phyloP scores from a whole-genome alignment of 2,797 vertebrate species.

The Thamnophis elegans region DNA sequence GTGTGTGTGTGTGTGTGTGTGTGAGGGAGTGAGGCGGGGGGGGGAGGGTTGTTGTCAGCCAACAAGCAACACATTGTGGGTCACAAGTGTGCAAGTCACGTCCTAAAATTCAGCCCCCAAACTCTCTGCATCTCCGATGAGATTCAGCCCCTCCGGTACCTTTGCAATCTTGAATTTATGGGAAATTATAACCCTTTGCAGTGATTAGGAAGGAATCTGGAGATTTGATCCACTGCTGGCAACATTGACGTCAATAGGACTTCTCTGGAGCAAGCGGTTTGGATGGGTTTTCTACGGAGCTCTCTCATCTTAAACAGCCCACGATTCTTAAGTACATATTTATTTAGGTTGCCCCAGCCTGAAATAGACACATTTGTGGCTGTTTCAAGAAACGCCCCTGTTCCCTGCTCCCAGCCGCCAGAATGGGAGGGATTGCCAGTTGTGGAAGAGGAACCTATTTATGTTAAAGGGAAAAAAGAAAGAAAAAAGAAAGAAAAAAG shows the following conservation, averaged over 20 bases:
- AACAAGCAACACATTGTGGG: not conserved
- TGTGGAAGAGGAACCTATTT: not conserved
- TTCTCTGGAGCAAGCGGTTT: conserved; percentile 11
- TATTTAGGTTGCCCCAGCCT: not conserved
- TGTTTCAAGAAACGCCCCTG: not conserved
- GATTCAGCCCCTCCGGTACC: not conserved
- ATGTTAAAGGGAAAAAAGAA: not conserved
- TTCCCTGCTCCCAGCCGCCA: fast-evolving
- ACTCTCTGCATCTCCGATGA: too few relatives aligned
- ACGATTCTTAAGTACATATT: conserved; percentile 21
- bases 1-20: too few relatives aligned
- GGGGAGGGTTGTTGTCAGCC: not conserved
- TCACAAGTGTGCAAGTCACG: not conserved
- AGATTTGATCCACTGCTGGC: not conserved
- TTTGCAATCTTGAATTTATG: not conserved
- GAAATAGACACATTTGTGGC: not conserved
- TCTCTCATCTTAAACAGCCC: not conserved
- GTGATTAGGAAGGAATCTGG: not conserved
- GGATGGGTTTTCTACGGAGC: not conserved
- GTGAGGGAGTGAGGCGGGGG: fast-evolving
- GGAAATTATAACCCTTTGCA: not conserved
- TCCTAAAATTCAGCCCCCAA: not conserved
- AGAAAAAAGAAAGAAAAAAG: not conserved
- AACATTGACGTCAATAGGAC: not conserved
- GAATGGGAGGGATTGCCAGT: not conserved